Percentiles rank a stretch among this genome's conserved stretches.
Conservation (phyloP, 1,140 invertebrate genomes). For the Drosophila asahinai region DNA sequence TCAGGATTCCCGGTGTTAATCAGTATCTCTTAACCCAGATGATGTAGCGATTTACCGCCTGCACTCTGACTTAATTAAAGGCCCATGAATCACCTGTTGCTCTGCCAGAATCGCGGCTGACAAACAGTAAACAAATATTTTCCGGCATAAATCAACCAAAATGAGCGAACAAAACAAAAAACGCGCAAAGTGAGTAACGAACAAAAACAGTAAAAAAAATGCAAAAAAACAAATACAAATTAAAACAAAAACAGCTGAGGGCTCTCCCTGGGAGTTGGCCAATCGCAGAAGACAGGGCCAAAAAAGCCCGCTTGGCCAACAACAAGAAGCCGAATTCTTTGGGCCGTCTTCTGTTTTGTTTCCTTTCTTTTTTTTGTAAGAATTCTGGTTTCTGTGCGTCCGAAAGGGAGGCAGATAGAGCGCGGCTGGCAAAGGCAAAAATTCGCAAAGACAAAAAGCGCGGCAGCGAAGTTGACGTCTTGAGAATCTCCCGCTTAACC, state of each 20-base stretch:
- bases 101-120: conserved; percentile 36
- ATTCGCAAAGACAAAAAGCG: conserved; percentile 69
- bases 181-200: conserved; percentile 39
- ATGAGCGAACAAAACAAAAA: conserved; percentile 75
- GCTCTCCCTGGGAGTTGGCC: conserved; percentile 57
- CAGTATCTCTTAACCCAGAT: conserved; percentile 32
- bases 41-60: conserved; percentile 20
- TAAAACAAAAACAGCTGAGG: conserved; percentile 66
- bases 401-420: conserved; percentile 45
- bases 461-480: conserved; percentile 57
- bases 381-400: conserved; percentile 64
- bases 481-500: conserved; percentile 62
- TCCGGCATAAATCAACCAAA: conserved; percentile 76
- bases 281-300: conserved; percentile 71
- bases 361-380: conserved; percentile 53
- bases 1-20: conserved; percentile 35
- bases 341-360: conserved; percentile 17
- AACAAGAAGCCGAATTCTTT: conserved; percentile 58
- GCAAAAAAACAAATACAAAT: conserved; percentile 26
- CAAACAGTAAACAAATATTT: conserved; percentile 74
- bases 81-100: conserved; percentile 75
- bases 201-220: conserved; percentile 37
- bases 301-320: conserved; percentile 56
- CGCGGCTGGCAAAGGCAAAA: conserved; percentile 54
- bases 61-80: conserved; percentile 65